Conservation (phyloP, 1,140 invertebrate species). For the Conus betulinus region DNA sequence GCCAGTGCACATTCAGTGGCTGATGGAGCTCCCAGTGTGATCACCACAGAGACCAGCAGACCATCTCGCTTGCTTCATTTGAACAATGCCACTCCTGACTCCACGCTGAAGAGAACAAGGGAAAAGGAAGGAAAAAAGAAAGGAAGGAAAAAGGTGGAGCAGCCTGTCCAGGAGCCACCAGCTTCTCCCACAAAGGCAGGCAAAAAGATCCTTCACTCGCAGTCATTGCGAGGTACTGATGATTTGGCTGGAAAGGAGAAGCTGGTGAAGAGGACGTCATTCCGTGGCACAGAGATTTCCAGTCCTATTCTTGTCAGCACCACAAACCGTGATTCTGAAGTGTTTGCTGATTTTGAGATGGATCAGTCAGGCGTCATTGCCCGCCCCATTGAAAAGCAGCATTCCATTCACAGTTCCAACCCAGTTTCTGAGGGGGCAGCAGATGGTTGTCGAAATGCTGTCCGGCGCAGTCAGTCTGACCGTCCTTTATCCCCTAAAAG, state of each 20-base stretch:
- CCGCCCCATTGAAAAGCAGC: neutral
- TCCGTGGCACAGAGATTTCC: conserved; percentile 51
- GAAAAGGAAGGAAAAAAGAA: conserved; percentile 16
- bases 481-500: conserved; percentile 21
- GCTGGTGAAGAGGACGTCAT: conserved; percentile 45
- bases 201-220: conserved; percentile 5
- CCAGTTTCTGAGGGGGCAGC: neutral
- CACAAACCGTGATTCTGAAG: conserved; percentile 54
- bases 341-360: conserved; percentile 47
- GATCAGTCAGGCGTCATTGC: conserved; percentile 39
- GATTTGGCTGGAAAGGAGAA: conserved; percentile 6
- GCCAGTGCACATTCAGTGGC: neutral
- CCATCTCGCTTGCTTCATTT: neutral
- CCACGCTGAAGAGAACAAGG: conserved; percentile 17
- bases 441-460: conserved; percentile 18
- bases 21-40: neutral
- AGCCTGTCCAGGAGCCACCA: conserved; percentile 20
- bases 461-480: conserved; percentile 24
- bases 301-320: conserved; percentile 54
- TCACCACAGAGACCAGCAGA: neutral
- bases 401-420: conserved; percentile 16
- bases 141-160: conserved; percentile 17
- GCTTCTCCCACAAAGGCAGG: conserved; percentile 18
- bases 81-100: neutral
- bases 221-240: conserved; percentile 25